These are phyloP conservation scores for Pterostichus madidus DNA, from an alignment of 2,888 invertebrate genomes.

Conservation along the genomic window DNA sequence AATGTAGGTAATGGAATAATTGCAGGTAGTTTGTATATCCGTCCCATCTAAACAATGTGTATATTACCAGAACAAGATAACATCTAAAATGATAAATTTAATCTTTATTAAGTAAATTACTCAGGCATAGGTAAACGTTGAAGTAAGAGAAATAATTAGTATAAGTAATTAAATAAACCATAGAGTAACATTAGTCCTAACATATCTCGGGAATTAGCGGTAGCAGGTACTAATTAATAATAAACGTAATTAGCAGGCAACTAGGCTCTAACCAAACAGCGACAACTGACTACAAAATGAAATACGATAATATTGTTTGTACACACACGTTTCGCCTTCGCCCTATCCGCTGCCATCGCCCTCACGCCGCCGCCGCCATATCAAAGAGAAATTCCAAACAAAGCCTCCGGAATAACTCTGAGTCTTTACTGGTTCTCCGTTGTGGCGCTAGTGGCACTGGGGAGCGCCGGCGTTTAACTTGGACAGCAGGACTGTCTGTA, in stretches of 20 bases:
- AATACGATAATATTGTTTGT: constrained; percentile 45
- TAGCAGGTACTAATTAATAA: constrained; percentile 39
- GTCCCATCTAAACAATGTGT: constrained; percentile 12
- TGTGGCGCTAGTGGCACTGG: too few relatives aligned
- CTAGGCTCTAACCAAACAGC: not conserved
- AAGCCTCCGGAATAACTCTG: constrained; percentile 16
- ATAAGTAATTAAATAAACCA: constrained; percentile 27
- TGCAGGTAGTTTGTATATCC: too few relatives aligned
- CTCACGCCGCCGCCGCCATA: not conserved
- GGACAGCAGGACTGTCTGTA: too few relatives aligned
- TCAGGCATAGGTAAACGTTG: constrained; percentile 23
- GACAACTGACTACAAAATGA: constrained; percentile 32
- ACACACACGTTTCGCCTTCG: constrained; percentile 4
- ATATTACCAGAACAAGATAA: not conserved
- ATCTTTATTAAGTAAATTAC: constrained; percentile 16
- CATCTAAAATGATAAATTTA: constrained; percentile 1
- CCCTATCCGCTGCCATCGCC: not conserved
- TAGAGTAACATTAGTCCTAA: not conserved
- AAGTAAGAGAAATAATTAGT: constrained; percentile 15
- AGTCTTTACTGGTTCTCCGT: constrained; percentile 12
- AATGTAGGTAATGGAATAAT: too few relatives aligned
- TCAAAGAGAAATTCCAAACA: constrained; percentile 14
- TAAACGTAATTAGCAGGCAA: constrained; percentile 13
- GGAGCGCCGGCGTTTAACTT: too few relatives aligned
- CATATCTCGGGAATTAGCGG: not conserved